Evolutionary conservation across 2,888 invertebrate species (phyloP).

Genomic region (Abscondita cerata): DNA sequence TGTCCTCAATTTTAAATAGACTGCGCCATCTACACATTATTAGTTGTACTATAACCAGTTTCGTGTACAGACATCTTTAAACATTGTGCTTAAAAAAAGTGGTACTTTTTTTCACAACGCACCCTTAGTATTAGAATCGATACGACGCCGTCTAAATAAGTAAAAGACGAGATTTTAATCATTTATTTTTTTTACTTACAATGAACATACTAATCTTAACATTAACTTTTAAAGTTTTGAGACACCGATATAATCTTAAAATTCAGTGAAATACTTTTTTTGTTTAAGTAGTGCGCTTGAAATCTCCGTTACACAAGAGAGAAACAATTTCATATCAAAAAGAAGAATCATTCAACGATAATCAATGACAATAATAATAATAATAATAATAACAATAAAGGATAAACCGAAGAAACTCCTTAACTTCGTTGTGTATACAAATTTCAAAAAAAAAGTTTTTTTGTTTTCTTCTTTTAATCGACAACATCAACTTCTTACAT

Average conservation of each 20-base stretch:
- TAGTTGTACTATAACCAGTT: no score
- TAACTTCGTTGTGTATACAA: conserved; percentile 30
- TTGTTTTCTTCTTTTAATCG: conserved; percentile 8
- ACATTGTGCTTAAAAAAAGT: no score
- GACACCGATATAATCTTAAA: conserved; percentile 34
- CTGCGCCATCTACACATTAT: no score
- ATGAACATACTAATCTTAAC: conserved; percentile 37
- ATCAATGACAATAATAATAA: no score
- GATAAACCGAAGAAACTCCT: conserved; percentile 28
- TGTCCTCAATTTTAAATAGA: no score
- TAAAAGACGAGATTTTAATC: conserved; percentile 22
- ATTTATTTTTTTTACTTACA: conserved; percentile 36
- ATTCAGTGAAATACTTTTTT: conserved; percentile 33
- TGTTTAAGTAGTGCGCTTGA: conserved; percentile 28
- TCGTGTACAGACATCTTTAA: no score
- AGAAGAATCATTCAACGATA: conserved; percentile 9
- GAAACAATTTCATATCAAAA: conserved; percentile 25
- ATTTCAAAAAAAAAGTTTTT: conserved; percentile 28
- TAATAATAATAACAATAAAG: conserved; percentile 19
- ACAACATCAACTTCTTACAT: conserved; percentile 35
- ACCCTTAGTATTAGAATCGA: no score
- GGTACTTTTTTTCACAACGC: no score
- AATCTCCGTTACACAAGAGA: conserved; percentile 28
- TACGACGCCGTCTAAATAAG: no score
- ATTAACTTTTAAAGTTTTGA: conserved; percentile 36